phyloP scores from a whole-genome alignment of 2,888 invertebrate species.

The Himalopsyche japonica region DNA sequence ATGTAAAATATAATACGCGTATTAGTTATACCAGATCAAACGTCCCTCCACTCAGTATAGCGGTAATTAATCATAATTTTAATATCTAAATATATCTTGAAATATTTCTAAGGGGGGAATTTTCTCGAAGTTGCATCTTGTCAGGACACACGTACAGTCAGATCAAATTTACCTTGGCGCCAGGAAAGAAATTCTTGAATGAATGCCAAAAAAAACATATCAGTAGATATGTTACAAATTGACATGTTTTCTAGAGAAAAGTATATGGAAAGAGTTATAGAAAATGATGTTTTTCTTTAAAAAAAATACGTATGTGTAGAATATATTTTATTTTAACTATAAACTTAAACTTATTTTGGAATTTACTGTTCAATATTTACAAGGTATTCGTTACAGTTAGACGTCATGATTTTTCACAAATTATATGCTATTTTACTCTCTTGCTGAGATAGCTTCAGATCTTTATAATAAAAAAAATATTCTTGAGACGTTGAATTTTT shows the following conservation, averaged over 20 bases:
- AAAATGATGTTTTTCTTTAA: no score
- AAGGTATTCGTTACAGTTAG: no score
- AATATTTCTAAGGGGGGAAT: neutral
- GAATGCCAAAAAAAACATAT: slow-evolving; percentile 17
- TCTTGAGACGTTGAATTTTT: no score
- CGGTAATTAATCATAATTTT: neutral
- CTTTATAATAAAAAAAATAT: no score
- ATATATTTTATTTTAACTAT: no score
- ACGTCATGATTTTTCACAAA: no score
- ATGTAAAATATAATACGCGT: neutral
- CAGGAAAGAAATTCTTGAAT: slow-evolving; percentile 14
- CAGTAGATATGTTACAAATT: neutral
- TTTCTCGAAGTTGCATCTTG: neutral
- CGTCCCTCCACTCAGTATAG: neutral
- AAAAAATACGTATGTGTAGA: no score
- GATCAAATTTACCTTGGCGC: slow-evolving; percentile 27
- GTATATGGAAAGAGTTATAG: no score
- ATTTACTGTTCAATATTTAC: no score
- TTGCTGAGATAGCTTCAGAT: no score
- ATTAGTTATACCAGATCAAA: neutral
- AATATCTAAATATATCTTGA: neutral
- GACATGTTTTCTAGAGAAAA: neutral
- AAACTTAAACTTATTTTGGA: no score
- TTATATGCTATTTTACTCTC: no score
- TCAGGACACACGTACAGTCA: neutral